Evolutionary conservation across 2,797 vertebrate genomes (phyloP).

Genomic region (Neosilurus mollespiculum): DNA sequence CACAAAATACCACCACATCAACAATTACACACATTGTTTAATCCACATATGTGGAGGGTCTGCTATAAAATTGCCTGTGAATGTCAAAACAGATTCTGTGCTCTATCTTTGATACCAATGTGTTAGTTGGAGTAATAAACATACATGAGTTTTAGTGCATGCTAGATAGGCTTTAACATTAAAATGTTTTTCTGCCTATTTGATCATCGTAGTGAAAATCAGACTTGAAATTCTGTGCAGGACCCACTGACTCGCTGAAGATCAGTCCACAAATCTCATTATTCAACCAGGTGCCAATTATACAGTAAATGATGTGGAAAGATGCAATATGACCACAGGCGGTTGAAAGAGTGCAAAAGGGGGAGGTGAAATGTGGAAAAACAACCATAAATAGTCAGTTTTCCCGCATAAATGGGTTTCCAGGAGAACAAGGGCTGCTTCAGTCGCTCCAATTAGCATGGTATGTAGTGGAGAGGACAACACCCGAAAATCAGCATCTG

Average conservation of each 20-base stretch:
- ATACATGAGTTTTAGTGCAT: neutral
- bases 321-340: slow-evolving; percentile 69
- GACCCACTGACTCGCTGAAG: slow-evolving; percentile 43
- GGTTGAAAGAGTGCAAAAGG: slow-evolving; percentile 62
- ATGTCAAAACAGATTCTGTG: neutral
- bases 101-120: neutral
- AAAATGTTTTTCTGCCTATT: slow-evolving; percentile 26
- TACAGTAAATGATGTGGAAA: slow-evolving; percentile 80
- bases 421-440: slow-evolving; percentile 43
- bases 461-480: slow-evolving; percentile 43
- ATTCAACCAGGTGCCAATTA: slow-evolving; percentile 73
- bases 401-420: slow-evolving; percentile 69
- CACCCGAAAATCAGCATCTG: slow-evolving; percentile 47
- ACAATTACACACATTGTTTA: neutral
- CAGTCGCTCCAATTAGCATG: slow-evolving; percentile 43
- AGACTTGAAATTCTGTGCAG: neutral
- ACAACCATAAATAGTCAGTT: slow-evolving; percentile 66
- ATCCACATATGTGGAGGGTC: neutral
- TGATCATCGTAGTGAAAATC: slow-evolving; percentile 34
- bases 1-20: neutral
- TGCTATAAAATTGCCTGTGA: neutral
- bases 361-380: slow-evolving; percentile 77
- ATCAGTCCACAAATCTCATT: slow-evolving; percentile 54
- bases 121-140: neutral
- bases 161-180: neutral